A percentile compares a stretch with the other conserved stretches of the same genome.
Evolutionary conservation across 2,113 vertebrate genomes (phyloP).

Genomic region (Chaetodon trifascialis): DNA sequence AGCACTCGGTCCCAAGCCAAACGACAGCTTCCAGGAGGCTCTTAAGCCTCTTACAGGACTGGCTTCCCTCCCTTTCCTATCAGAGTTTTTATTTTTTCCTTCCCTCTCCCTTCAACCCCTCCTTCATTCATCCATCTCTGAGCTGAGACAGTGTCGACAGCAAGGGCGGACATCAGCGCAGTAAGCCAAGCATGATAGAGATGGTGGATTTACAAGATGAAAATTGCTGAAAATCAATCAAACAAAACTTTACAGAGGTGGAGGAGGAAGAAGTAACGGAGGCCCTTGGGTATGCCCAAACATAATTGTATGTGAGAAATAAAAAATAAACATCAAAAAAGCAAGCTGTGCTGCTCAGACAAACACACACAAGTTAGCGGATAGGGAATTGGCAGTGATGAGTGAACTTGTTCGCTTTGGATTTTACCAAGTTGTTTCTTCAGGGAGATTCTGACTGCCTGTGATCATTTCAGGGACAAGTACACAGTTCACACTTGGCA

Average conservation of each 20-base stretch:
- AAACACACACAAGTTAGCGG: slow-evolving; percentile 36
- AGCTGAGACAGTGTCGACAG: slow-evolving; percentile 58
- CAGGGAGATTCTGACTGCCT: slow-evolving; percentile 54
- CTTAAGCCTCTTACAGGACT: slow-evolving; percentile 84
- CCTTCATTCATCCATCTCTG: slow-evolving; percentile 47
- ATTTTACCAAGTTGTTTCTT: slow-evolving; percentile 60
- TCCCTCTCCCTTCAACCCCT: slow-evolving; percentile 20
- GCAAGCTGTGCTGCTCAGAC: slow-evolving; percentile 23
- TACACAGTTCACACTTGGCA: slow-evolving; percentile 53
- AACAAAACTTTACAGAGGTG: slow-evolving; percentile 61
- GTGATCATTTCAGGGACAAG: slow-evolving; percentile 65
- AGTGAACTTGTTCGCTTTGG: slow-evolving; percentile 55
- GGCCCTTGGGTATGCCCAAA: slow-evolving; percentile 42
- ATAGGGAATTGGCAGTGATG: slow-evolving; percentile 51
- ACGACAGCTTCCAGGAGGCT: slow-evolving; percentile 78
- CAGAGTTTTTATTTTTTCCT: slow-evolving; percentile 45
- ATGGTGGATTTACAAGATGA: slow-evolving; percentile 61
- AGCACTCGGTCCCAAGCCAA: slow-evolving; percentile 71
- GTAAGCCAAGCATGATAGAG: slow-evolving; percentile 73
- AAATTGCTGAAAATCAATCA: slow-evolving; percentile 71
- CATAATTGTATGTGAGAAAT: slow-evolving; percentile 57
- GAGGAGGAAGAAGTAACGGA: slow-evolving; percentile 9
- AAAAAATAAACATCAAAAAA: slow-evolving; percentile 46
- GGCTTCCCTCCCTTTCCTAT: slow-evolving; percentile 58
- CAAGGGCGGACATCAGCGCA: slow-evolving; percentile 44